Evolutionary conservation across 1,140 invertebrate genomes (phyloP).

Genomic region (Hydropsyche tenuis): DNA sequence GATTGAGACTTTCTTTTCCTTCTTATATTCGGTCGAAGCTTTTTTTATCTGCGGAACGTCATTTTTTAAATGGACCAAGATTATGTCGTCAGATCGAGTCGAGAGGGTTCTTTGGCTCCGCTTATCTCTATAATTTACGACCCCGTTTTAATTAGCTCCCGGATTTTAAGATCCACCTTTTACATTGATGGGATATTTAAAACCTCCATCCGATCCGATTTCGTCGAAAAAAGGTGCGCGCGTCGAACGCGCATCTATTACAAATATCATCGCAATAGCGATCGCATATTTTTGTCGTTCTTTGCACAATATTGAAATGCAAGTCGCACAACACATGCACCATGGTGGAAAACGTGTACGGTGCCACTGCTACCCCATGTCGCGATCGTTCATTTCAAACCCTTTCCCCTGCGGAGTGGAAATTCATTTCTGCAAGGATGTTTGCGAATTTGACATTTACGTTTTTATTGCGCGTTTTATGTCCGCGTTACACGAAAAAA

Average conservation of each 20-base stretch:
- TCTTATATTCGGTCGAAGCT: background rate
- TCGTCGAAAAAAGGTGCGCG: background rate
- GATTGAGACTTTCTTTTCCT: background rate
- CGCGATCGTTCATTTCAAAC: too few relatives aligned
- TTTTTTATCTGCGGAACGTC: constrained; percentile 31
- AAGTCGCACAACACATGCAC: background rate
- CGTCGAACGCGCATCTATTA: too few relatives aligned
- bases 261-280: background rate
- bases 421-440: constrained; percentile 21
- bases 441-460: constrained; percentile 37
- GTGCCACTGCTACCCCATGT: too few relatives aligned
- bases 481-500: background rate
- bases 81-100: constrained; percentile 46
- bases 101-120: constrained; percentile 23
- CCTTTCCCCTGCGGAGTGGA: background rate
- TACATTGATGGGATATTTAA: constrained; percentile 35
- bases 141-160: constrained; percentile 48
- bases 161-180: constrained; percentile 46
- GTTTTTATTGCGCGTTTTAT: constrained; percentile 38
- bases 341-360: too few relatives aligned
- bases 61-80: constrained; percentile 49
- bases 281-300: background rate
- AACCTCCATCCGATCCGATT: background rate
- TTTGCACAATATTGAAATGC: background rate
- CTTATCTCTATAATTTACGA: constrained; percentile 46